Percentiles rank a stretch among this genome's conserved stretches.
phyloP scores from a whole-genome alignment of 1,140 invertebrate genomes.

The Ceratina japonica region DNA sequence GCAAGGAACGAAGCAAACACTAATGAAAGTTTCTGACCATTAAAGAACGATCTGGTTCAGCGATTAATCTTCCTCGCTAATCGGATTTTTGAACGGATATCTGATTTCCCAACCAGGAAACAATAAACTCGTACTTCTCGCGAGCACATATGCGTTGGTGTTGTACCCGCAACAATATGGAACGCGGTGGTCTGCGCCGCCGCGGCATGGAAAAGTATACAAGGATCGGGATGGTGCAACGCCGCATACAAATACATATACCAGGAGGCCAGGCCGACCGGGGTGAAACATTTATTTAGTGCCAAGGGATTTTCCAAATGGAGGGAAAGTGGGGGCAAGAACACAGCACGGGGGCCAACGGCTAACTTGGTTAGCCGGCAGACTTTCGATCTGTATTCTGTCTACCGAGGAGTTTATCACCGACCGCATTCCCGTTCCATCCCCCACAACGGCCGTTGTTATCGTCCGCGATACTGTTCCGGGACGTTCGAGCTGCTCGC shows the following conservation, averaged over 20 bases:
- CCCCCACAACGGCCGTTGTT: slow-evolving; percentile 42
- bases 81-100: slow-evolving; percentile 57
- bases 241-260: slow-evolving; percentile 75
- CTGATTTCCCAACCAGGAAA: slow-evolving; percentile 49
- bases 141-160: slow-evolving; percentile 37
- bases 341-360: slow-evolving; percentile 47
- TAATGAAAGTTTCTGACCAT: too few species aligned
- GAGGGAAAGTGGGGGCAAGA: slow-evolving; percentile 62
- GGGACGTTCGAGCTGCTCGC: slow-evolving; percentile 29
- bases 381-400: slow-evolving; percentile 76
- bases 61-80: slow-evolving; percentile 10
- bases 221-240: slow-evolving; percentile 54
- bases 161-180: slow-evolving; percentile 42
- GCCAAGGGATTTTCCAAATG: slow-evolving; percentile 75
- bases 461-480: slow-evolving; percentile 42
- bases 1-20: too few species aligned
- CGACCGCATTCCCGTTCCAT: slow-evolving; percentile 52
- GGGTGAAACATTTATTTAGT: slow-evolving; percentile 78
- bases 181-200: slow-evolving; percentile 7
- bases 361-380: slow-evolving; percentile 76
- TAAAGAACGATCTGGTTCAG: background rate
- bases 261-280: slow-evolving; percentile 48
- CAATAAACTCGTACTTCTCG: slow-evolving; percentile 65
- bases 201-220: slow-evolving; percentile 35
- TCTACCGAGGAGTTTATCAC: slow-evolving; percentile 76